Evolutionary conservation across 2,113 vertebrate genomes (phyloP), one percentile per base, ranked within the genome.

Genomic region (Dunckerocampus dactyliophorus): DNA sequence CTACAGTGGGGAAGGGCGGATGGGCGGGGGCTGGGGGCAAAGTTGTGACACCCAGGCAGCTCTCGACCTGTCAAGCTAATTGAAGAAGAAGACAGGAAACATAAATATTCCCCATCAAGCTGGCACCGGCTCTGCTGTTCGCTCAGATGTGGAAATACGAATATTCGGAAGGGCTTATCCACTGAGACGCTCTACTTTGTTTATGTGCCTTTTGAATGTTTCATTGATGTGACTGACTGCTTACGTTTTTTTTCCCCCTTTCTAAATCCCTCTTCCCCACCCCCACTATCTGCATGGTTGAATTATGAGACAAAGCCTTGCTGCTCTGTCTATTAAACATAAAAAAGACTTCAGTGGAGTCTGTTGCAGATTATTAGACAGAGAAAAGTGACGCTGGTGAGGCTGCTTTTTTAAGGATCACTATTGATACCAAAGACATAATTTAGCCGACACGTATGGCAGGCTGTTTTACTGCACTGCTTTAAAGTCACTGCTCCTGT

Each of bases 141-240:
- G 7, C 68, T 82, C 55, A 22, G 61, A 82, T 75, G 71, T 69
- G 52, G 37, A 81, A 77, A 72, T 81, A 70, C 79, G 83, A 82
- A 84, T 85, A 83, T 79, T 76, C 61, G 24, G 31, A 49, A 21
- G 59, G 24, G 74, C 55, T 81, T 81, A 81, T 81, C 68, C 71
- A 66, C 71, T 37, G 69, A 81, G 79, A 81, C 50, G 51, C 60
- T 62, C 15, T 62, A 79, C 75, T 82, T 75, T 83, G 75, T 85
- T 87, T 82, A 76, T 82, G 71, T 75, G 77, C 66, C 79, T 74
- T 82, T 67, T 82, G 76, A 84, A 84, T 76, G 82, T 80, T 86
- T 80, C 73, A 84, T 71, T 67, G 69, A 80, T 73, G 74, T 78
- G 72, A 86, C 65, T 72, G 70, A 78, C 75, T 82, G 77, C 71